A percentile compares a stretch with the other conserved stretches of the same genome.
Conservation (phyloP, 2,888 invertebrate species). For the Siphonodentalium dalli region DNA sequence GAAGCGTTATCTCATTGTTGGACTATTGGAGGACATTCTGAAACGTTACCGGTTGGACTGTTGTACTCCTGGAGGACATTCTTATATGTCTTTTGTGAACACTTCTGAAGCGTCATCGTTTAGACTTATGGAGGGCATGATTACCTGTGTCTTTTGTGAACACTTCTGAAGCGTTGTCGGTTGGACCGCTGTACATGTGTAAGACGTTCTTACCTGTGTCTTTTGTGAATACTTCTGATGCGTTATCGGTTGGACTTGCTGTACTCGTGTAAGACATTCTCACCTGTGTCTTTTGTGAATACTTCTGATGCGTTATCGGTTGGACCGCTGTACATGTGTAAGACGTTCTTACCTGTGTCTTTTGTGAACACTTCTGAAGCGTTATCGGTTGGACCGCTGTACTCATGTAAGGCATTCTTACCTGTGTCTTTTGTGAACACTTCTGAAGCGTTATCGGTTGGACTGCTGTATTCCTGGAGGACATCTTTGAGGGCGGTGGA, state of each 20-base stretch:
- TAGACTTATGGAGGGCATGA: too few relatives aligned
- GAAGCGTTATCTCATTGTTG: too few relatives aligned
- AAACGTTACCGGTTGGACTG: too few relatives aligned
- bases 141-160: conserved; percentile 47
- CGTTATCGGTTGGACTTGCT: conserved; percentile 33
- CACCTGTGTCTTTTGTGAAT: conserved; percentile 47
- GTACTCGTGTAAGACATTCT: too few relatives aligned
- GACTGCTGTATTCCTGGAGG: conserved; percentile 32
- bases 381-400: conserved; percentile 31
- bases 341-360: conserved; percentile 40
- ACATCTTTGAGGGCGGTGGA: conserved; percentile 33
- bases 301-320: conserved; percentile 36
- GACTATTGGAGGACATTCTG: too few relatives aligned
- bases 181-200: conserved; percentile 34
- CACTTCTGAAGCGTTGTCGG: conserved; percentile 34
- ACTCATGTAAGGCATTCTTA: too few relatives aligned
- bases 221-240: conserved; percentile 43
- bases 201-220: conserved; percentile 42
- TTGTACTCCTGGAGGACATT: too few relatives aligned
- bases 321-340: conserved; percentile 35
- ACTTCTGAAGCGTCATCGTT: too few relatives aligned
- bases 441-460: conserved; percentile 34
- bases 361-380: conserved; percentile 44
- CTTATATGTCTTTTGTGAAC: too few relatives aligned
- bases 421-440: conserved; percentile 47